Conservation (phyloP, 2,797 vertebrate genomes). For the Echiichthys vipera region DNA sequence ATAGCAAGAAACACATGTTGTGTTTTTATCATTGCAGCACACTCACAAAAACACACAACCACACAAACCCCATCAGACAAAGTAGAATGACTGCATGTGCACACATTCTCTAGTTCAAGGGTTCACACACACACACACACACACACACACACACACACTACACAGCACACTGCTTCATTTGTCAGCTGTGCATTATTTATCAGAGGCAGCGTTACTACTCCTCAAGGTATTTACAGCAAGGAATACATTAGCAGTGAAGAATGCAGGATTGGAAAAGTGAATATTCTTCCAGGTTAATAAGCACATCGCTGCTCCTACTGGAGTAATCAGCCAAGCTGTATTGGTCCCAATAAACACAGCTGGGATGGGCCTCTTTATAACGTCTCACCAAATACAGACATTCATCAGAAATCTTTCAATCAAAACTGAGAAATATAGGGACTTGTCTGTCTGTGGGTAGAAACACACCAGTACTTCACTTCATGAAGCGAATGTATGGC, state of each 20-base stretch:
- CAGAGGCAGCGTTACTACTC: constrained; percentile 60
- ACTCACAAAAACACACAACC: constrained; percentile 35
- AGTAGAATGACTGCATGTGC: constrained; percentile 48
- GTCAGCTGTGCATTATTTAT: constrained; percentile 79
- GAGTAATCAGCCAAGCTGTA: constrained; percentile 43
- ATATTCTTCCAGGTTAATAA: constrained; percentile 67
- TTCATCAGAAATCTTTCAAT: constrained; percentile 29
- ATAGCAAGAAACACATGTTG: constrained; percentile 67
- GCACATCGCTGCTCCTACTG: constrained; percentile 49
- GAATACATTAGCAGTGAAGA: constrained; percentile 72
- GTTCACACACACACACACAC: constrained; percentile 14
- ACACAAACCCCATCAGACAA: constrained; percentile 44
- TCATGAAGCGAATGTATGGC: not conserved
- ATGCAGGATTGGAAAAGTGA: constrained; percentile 51
- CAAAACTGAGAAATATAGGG: not conserved
- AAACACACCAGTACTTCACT: constrained; percentile 5
- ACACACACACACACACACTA: constrained; percentile 11
- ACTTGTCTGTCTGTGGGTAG: constrained; percentile 2
- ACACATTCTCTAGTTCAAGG: constrained; percentile 39
- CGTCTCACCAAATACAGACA: not conserved
- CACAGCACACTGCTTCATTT: constrained; percentile 62
- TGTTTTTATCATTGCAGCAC: constrained; percentile 56
- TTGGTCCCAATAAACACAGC: constrained; percentile 14
- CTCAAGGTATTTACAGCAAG: constrained; percentile 73
- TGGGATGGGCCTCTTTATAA: not conserved